Evolutionary conservation across 1,140 invertebrate species (phyloP).

Genomic region (Thaumetopoea pityocampa): DNA sequence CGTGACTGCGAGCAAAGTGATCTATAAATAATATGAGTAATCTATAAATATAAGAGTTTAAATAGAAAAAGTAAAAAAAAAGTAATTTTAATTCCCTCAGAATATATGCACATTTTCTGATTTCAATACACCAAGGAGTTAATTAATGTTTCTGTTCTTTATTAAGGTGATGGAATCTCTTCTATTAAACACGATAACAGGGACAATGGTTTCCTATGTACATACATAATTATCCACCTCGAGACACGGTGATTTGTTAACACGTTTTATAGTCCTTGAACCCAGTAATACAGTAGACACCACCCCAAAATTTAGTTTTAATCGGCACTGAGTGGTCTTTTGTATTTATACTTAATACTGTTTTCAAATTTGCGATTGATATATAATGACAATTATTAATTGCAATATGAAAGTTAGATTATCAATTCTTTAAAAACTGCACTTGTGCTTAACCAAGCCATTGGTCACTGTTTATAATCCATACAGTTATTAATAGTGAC

Average conservation of each 20-base stretch:
- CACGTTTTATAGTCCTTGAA: conserved; percentile 23
- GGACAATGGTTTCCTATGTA: conserved; percentile 52
- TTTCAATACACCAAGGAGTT: conserved; percentile 32
- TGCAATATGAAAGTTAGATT: conserved; percentile 5
- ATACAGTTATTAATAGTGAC: background rate
- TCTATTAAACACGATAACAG: conserved; percentile 61
- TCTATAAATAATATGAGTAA: too few relatives aligned
- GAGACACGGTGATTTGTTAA: conserved; percentile 38
- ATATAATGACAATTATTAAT: too few relatives aligned
- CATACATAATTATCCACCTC: conserved; percentile 27
- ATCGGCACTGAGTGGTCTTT: too few relatives aligned
- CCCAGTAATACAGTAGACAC: conserved; percentile 1
- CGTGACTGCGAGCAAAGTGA: too few relatives aligned
- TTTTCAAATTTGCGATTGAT: too few relatives aligned
- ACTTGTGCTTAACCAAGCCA: conserved; percentile 15
- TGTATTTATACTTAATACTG: too few relatives aligned
- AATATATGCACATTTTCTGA: conserved; percentile 34
- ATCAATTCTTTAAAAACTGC: conserved; percentile 4
- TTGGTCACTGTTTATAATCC: background rate
- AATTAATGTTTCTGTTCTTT: conserved; percentile 46
- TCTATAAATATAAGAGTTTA: too few relatives aligned
- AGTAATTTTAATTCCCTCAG: too few relatives aligned
- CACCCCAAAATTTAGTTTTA: too few relatives aligned
- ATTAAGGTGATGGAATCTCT: conserved; percentile 65
- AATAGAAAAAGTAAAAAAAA: too few relatives aligned